Evolutionary conservation across 30 jellyfish, hydroid and myxozoan species (phyloP).

Genomic region (Rhopilema esculentum): DNA sequence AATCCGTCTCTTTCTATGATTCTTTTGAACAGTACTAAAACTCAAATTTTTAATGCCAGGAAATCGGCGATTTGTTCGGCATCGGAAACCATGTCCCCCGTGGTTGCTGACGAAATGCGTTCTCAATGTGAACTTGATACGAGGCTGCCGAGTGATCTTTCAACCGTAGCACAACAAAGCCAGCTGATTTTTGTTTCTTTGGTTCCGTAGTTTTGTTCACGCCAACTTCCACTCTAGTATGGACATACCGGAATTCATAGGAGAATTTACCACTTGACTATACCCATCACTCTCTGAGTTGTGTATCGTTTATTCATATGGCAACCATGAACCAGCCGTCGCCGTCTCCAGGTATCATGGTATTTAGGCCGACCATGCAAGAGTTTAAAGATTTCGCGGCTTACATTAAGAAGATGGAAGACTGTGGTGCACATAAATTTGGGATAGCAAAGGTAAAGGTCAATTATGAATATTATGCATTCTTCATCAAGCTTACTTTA

Average conservation of each 20-base stretch:
- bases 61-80: background rate
- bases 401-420: slow-evolving; percentile 88
- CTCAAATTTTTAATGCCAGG: no score
- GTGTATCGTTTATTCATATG: background rate
- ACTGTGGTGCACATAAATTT: slow-evolving; percentile 92
- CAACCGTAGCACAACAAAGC: slow-evolving; percentile 62
- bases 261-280: background rate
- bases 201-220: background rate
- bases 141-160: slow-evolving; percentile 51
- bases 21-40: no score
- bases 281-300: background rate
- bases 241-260: background rate
- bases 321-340: slow-evolving; percentile 45
- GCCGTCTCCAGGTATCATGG: slow-evolving; percentile 79
- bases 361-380: slow-evolving; percentile 90
- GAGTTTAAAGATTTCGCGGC: slow-evolving; percentile 88
- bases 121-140: slow-evolving; percentile 33
- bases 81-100: background rate
- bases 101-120: slow-evolving; percentile 41
- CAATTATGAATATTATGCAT: background rate
- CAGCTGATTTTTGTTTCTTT: slow-evolving; percentile 45
- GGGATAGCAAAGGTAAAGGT: slow-evolving; percentile 88
- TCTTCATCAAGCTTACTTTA: background rate
- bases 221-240: background rate
- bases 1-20: no score